Evolutionary conservation across 2,797 vertebrate species (phyloP).

Genomic region (Dicrostonyx torquatus): DNA sequence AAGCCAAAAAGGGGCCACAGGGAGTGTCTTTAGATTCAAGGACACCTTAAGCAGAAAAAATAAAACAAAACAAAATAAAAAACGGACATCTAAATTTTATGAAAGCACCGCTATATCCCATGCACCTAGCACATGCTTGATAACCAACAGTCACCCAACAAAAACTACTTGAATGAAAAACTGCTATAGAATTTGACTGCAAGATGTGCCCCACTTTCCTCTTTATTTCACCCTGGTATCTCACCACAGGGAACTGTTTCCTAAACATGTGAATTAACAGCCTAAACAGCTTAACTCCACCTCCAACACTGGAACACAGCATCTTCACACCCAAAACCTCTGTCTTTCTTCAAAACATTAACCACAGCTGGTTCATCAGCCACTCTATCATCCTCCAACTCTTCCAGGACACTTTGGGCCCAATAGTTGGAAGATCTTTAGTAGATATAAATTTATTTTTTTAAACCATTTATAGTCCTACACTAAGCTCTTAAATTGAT

Average conservation of each 20-base stretch:
- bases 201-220: neutral
- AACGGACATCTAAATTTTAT: neutral
- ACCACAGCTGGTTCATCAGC: neutral
- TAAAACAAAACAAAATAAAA: neutral
- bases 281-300: neutral
- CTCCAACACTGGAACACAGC: neutral
- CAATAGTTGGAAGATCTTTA: slow-evolving; percentile 52
- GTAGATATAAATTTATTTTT: slow-evolving; percentile 48
- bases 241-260: slow-evolving; percentile 9
- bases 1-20: neutral
- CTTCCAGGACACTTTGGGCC: neutral
- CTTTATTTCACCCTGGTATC: slow-evolving; percentile 17
- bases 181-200: slow-evolving; percentile 10
- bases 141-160: neutral
- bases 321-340: neutral
- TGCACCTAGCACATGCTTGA: slow-evolving; percentile 13
- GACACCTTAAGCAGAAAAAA: slow-evolving; percentile 5
- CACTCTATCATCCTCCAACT: neutral
- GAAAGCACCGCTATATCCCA: neutral
- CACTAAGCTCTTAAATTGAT: slow-evolving; percentile 13
- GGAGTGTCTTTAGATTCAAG: slow-evolving; percentile 23
- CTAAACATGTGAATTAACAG: neutral
- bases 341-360: neutral
- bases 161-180: slow-evolving; percentile 47
- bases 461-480: slow-evolving; percentile 11